Conservation (phyloP, 1,140 invertebrate species). For the Linepithema humile region DNA sequence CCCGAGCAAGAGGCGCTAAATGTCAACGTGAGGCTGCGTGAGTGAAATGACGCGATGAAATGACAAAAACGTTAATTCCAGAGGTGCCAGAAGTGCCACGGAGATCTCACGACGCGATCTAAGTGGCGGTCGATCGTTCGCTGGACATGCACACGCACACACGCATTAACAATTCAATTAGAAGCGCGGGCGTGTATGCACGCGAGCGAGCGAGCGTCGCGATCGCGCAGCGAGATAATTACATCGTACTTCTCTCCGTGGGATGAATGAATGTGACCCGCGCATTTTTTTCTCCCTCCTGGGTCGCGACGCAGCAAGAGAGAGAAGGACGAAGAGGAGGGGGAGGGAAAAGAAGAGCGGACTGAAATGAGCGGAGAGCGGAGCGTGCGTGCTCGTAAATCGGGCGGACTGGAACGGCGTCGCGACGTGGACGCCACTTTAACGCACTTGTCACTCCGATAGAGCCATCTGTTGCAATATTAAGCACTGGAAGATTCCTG, state of each 20-base stretch:
- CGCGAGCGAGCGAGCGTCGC: constrained; percentile 8
- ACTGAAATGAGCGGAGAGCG: constrained; percentile 70
- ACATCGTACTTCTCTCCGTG: constrained; percentile 13
- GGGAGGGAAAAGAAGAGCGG: background rate
- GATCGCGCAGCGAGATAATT: constrained; percentile 44
- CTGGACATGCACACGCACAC: background rate
- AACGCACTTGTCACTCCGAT: constrained; percentile 27
- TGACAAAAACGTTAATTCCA: background rate
- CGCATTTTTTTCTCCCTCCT: constrained; percentile 22
- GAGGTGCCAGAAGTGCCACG: background rate
- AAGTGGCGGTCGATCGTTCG: background rate
- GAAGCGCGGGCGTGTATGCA: constrained; percentile 20
- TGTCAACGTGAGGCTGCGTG: background rate
- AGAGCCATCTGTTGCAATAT: constrained; percentile 48
- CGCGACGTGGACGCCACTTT: constrained; percentile 1
- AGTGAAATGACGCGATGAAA: constrained; percentile 6
- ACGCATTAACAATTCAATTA: constrained; percentile 24
- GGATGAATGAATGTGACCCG: constrained; percentile 65
- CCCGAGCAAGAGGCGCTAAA: background rate
- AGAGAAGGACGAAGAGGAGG: background rate
- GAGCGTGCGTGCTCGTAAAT: constrained; percentile 49
- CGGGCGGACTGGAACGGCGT: background rate
- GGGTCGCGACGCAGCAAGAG: constrained; percentile 2
- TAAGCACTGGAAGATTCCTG: background rate
- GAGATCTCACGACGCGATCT: no score